Base-by-base conservation (phyloP, 2,113 vertebrate species). In the Cyphomyrus discorhynchus region DNA sequence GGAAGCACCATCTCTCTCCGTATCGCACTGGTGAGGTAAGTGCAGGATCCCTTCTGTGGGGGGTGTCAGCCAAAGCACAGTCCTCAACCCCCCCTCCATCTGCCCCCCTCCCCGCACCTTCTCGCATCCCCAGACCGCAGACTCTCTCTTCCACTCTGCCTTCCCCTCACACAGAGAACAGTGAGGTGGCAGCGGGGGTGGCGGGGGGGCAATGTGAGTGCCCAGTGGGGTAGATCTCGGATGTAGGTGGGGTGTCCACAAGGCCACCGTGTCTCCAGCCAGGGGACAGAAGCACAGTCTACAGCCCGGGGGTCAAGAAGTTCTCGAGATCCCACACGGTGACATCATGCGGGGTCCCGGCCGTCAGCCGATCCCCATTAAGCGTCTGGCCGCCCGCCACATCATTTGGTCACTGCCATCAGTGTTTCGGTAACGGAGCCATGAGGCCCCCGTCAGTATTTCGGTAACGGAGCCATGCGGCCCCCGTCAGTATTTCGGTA, bases 351-450 rank as follows among this genome's bases (percentile, higher is more conserved):
- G 42, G 87, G n/a, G 27, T 88, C 89, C 83, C 24, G 49, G 82
- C 90, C 86, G 50, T 27, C 46, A 31, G 89, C 91, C 92, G 86
- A 91, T 90, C 90, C 86, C 53, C 80, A 50, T 62, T 35, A 84
- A 92, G 92, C 90, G 92, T 91, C 93, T 91, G 92, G 92, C 91
- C 93, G 88, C 92, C 89, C 52, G 88, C 42, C 88, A 90, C 89
- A 90, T 91, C 94, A 93, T 95, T 94, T 93, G 49, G 49, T 50
- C 49, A 93, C 92, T 89, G 88, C 86, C 89, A 49, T 90, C 90
- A 35, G 89, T n/a, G n/a, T 94, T 94, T 49, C 3, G 13, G 50
- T 52, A 52, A 52, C 50, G 50, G 50, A 17, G 50, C 3, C 50
- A 52, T 15, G 3, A 0, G 49, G 49, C 49, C 49, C 49, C 86